Conservation (phyloP, 2,113 vertebrate species). For the Bothrops jararaca region DNA sequence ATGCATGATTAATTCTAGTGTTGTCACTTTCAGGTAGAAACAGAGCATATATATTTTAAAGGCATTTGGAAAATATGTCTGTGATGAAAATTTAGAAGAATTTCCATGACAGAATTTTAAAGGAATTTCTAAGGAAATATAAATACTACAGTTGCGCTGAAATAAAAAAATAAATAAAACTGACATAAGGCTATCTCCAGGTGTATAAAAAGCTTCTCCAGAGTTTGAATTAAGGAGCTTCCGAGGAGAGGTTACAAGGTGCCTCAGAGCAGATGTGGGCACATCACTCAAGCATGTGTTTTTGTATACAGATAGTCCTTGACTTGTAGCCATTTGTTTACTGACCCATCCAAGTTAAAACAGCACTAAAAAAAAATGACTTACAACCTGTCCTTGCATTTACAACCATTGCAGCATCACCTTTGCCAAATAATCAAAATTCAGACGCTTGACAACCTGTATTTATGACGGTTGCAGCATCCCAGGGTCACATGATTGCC, state of each 20-base stretch:
- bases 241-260: neutral
- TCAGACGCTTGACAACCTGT: neutral
- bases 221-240: neutral
- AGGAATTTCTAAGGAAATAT: neutral
- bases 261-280: neutral
- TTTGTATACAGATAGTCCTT: neutral
- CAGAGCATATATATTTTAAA: slow-evolving; percentile 2
- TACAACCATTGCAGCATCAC: neutral
- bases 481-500: no score
- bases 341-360: neutral
- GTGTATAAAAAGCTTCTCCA: neutral
- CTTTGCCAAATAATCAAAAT: neutral
- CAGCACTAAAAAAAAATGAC: neutral
- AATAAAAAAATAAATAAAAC: neutral
- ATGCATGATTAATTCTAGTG: slow-evolving; percentile 18
- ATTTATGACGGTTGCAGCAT: neutral
- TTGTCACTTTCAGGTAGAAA: neutral
- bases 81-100: neutral
- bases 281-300: neutral
- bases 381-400: neutral
- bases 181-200: neutral
- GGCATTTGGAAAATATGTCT: neutral
- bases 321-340: neutral
- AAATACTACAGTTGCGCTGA: neutral
- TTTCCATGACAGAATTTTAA: neutral